These are phyloP conservation scores for Podargus strigoides DNA, from an alignment of 2,797 vertebrate genomes.

Conservation along the genomic window DNA sequence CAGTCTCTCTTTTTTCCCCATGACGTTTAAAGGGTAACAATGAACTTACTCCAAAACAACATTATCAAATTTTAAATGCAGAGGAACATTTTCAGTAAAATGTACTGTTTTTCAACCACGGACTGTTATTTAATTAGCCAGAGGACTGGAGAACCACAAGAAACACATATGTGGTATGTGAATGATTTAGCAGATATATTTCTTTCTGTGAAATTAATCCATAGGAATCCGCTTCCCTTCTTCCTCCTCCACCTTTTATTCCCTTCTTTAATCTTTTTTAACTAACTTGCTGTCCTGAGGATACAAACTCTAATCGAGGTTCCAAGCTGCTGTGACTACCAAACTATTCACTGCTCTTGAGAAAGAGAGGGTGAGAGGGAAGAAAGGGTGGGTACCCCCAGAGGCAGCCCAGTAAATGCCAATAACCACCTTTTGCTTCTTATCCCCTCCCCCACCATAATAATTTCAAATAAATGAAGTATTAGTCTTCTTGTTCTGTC, in stretches of 20 bases:
- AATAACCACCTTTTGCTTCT: not conserved
- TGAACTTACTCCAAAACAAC: not conserved
- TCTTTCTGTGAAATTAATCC: not conserved
- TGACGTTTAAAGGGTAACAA: not conserved
- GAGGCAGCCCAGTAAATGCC: not conserved
- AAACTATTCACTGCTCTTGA: not conserved
- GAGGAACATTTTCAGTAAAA: not conserved
- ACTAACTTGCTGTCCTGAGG: not conserved
- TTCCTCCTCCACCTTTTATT: not conserved
- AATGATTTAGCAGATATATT: not conserved
- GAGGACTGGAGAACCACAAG: not conserved
- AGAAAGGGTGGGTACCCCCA: not conserved
- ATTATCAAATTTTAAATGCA: not conserved
- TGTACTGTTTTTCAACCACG: not conserved
- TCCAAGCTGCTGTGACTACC: not conserved
- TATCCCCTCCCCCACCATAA: not conserved
- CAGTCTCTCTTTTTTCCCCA: not conserved
- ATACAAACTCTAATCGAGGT: not conserved
- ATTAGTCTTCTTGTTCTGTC: not conserved
- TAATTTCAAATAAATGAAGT: not conserved
- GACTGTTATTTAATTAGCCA: not conserved
- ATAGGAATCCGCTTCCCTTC: not conserved
- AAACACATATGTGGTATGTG: not conserved
- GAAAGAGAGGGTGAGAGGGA: not conserved
- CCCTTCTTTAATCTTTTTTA: slow-evolving; percentile 7